Evolutionary conservation across 2,888 invertebrate species (phyloP), one percentile per base, ranked within the genome.

Genomic region (Drosophila paucipuncta): DNA sequence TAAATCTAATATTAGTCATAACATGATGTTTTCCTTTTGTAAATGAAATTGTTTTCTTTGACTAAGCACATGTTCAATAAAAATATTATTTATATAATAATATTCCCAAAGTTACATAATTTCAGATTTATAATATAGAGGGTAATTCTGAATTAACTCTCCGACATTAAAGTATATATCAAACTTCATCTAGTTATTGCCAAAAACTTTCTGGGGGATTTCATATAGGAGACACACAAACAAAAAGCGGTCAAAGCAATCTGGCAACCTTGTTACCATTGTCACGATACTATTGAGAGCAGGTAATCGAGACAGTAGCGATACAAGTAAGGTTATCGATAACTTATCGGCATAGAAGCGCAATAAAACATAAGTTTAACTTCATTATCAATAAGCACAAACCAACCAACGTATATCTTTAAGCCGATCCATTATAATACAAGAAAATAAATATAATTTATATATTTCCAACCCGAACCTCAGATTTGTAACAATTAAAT

Each of bases 401-500:
- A 6, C 37, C 13, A 13, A 13, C 16, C 35, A 16, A 37, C 7
- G 37, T 16, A 16, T 37, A 37, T 2, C 1, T 16, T 6, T 37
- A 37, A 37, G 16, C 5, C 37, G 4, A 37, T 13, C 35, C 35
- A 35, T 16, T 13, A 35, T 16, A 35, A 35, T 5, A 16, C 13
- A 16, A 33, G 22, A 13, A 6, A 3, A 52, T 10, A 35, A 66
- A 99, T 94, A 97, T 98, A 39, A 13, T 13, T 7, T 7, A 4
- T 13, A 47, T n/a, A 55, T 25, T 28, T 43, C 4, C 13, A 1
- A 50, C 28, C 7, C 16, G 16, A 33, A 22, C 28, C 4, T 13
- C 39, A 25, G 25, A 11, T 68, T n/a, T 55, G 35, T 25, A 47
- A 47, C 28, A 39, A n/a, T 60, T 35, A 65, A 52, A 31, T 68